A percentile compares a stretch with the other conserved stretches of the same genome.
Conservation (phyloP, 2,113 vertebrate genomes). For the Sylvia atricapilla region DNA sequence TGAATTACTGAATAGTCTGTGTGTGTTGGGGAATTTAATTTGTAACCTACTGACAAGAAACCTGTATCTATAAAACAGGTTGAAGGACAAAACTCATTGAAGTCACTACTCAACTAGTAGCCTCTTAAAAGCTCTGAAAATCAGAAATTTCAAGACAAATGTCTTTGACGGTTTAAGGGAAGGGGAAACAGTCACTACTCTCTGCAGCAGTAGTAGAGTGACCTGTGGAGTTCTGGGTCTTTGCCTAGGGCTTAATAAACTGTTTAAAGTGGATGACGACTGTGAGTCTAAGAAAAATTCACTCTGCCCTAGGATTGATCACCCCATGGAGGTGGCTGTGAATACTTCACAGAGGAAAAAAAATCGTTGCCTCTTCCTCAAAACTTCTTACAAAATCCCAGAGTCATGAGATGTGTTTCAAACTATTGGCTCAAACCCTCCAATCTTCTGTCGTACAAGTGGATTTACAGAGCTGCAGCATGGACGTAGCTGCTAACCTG, state of each 20-base stretch:
- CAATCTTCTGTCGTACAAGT: background rate
- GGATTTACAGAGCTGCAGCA: background rate
- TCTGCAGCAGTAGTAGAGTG: background rate
- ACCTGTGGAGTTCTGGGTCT: background rate
- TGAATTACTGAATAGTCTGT: constrained; percentile 2
- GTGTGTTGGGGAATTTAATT: constrained; percentile 40
- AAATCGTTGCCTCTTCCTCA: background rate
- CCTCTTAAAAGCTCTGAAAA: background rate
- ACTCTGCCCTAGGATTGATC: background rate
- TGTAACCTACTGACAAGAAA: constrained; percentile 22
- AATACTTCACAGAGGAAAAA: background rate
- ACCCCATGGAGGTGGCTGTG: background rate
- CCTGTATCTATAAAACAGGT: background rate
- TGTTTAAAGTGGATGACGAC: background rate
- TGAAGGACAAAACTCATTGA: constrained; percentile 8
- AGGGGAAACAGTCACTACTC: background rate
- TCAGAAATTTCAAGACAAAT: background rate
- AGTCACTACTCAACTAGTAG: background rate
- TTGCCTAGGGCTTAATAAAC: background rate
- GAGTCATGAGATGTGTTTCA: background rate
- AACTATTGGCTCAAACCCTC: background rate
- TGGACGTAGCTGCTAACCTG: background rate
- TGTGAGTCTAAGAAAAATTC: background rate
- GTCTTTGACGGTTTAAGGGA: background rate
- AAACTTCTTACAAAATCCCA: background rate